Base-by-base conservation (phyloP, 2,888 invertebrate species). In the Spisula solida region DNA sequence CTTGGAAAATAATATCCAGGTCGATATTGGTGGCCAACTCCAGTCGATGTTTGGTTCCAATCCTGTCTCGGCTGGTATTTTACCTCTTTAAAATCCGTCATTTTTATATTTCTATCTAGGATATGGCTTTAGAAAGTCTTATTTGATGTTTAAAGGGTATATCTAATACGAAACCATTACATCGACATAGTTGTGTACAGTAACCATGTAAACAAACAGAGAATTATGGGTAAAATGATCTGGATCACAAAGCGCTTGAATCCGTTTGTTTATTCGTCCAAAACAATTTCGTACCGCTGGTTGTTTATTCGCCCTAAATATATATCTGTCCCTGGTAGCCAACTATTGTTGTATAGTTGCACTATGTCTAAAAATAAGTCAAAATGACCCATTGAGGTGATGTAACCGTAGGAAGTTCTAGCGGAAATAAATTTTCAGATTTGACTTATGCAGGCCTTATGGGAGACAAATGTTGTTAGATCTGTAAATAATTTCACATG, bases 1-100 rank as follows among this genome's bases (percentile, higher is more conserved):
- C 95, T 95, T 12, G 96, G 97, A 89, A 96, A 97, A 89, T 96
- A 96, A 93, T 96, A 96, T 20, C 96, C 96, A 29, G 96, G 96
- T 84, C 96, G 92, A 89, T 96, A 96, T 86, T 96, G 96, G 90
- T 97, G 96, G 18, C 96, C 96, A 48, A 96, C 96, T 56, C 96
- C 96, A 29, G 96, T 94, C 87, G 96, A 96, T 16, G 96, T 97
- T 87, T 95, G 95, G 88, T 96, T 95, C 95, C 95, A 95, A 89
- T 96, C 95, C 87, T 95, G 95, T 60, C 95, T 87, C 20, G 92
- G 93, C 18, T 94, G 92, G n/a, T 92, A 91, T 47, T 95, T 94
- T 29, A 94, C 87, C 87, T 95, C 95, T 86, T 95, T 94, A 88
- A 95, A 95, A 47, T 92, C 91, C 80, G 94, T 93, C 93, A 94